Base-by-base conservation (phyloP, 1,140 invertebrate genomes). In the Popillia japonica region DNA sequence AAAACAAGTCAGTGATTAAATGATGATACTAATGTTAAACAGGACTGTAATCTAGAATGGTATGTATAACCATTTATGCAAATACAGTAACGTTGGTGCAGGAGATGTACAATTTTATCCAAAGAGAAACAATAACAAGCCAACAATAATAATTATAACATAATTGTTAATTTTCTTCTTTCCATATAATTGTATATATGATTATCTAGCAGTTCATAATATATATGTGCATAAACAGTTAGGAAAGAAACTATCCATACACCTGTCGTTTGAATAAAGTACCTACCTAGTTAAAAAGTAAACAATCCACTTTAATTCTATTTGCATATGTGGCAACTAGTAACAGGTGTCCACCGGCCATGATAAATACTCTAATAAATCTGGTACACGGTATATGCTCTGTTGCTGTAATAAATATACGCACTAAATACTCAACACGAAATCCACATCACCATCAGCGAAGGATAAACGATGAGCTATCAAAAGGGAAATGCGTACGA, bases 221-320 rank as follows among this genome's bases (percentile, higher is more conserved):
- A 4, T 34, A 34, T 34, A 55, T 17, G 48, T 55, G 48, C 48
- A 17, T 17, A 17, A 14, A 17, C 11, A 7, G 6, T n/a, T 55
- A 55, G 17, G 17, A 17, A 55, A 55, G 48, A 55, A 55, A 55
- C 11, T 17, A 55, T n/a, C 48, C n/a, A 55, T 7, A 55, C 48
- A 55, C 48, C 48, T 55, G 48, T 55, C 48, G 48, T 55, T n/a
- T n/a, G 17, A 55, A 55, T 55, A 55, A 55, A 55, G 27, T 34
- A 34, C 27, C 1, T 55, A 55, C 17, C 11, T 55, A 55, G 48
- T 55, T 55, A 55, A 34, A 34, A 34, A 34, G 27, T 34, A 34
- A 55, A 55, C 48, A 55, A 55, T 55, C 48, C 2, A 55, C 48
- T 55, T 55, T 55, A 55, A 55, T 55, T 55, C 48, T 55, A 55